Base-by-base conservation (phyloP, 2,888 invertebrate species). In the Papilio demoleus region DNA sequence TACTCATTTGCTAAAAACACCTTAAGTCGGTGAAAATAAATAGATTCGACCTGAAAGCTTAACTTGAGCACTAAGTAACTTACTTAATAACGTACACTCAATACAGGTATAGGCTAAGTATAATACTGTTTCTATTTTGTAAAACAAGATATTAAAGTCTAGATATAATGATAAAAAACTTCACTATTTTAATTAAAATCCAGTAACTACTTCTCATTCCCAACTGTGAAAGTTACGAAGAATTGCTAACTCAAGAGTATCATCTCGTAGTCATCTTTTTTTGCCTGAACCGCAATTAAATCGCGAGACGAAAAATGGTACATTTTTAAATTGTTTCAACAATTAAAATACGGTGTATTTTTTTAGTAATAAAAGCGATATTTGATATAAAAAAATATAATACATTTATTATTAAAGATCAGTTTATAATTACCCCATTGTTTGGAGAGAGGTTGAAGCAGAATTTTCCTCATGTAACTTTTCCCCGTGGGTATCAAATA, bases 11-110 rank as follows among this genome's bases (percentile, higher is more conserved):
- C 65, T 72, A 36, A 79, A 81, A n/a, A 77, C 76, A 82, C 78
- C 77, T 80, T 79, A 81, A 83, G 79, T 80, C 78, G 76, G 77
- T 81, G 79, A 79, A 79, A 67, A 83, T 85, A n/a, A 83, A 85
- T 82, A 81, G 80, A 79, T 81, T 82, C 72, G 71, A 73, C 76
- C 77, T 76, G 78, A 76, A 79, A 83, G 78, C n/a, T 83, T 80
- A 79, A 82, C 80, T 81, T 75, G 76, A 80, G 80, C 80, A 74
- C 75, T 79, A 78, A 85, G 80, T 79, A 81, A 82, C 74, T 81
- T 79, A 77, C 77, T 77, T 79, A 81, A 82, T 81, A 79, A 79
- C 79, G 79, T 81, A 81, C 81, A 83, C 40, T 77, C 68, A 76
- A 79, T 77, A 77, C 78, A 77, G 61, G 75, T 73, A 74, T 68